Conservation (phyloP, 2,113 vertebrate species). For the Pimephales promelas region DNA sequence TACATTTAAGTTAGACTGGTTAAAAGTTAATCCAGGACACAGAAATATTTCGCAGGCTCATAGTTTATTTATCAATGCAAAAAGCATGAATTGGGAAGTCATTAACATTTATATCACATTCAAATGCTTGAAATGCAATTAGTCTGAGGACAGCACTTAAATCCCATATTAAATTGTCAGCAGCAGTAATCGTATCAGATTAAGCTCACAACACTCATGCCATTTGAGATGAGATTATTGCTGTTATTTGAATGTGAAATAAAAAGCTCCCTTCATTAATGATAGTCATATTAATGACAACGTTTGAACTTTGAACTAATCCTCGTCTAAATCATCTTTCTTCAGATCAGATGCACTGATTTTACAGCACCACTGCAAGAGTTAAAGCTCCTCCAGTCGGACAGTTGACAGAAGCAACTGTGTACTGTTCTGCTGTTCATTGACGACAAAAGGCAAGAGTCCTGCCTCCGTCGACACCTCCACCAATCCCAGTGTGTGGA, state of each 20-base stretch:
- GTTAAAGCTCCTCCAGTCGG: constrained; percentile 1
- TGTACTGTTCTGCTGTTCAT: constrained; percentile 36
- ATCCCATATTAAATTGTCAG: constrained; percentile 17
- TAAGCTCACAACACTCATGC: not conserved
- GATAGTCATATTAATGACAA: not conserved
- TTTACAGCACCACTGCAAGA: not conserved
- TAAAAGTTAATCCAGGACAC: not conserved
- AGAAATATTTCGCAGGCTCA: not conserved
- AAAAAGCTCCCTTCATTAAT: not conserved
- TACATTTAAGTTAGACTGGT: not conserved
- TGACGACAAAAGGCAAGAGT: constrained; percentile 59
- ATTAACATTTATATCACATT: not conserved
- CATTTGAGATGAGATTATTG: constrained; percentile 1
- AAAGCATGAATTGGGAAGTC: not conserved
- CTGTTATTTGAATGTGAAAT: not conserved
- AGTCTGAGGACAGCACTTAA: not conserved
- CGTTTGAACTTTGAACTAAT: not conserved
- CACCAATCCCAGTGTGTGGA: constrained; percentile 78
- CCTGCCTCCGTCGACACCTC: constrained; percentile 63
- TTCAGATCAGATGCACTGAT: not conserved
- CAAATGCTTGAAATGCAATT: not conserved
- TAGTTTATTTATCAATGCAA: not conserved
- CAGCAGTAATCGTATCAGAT: not conserved
- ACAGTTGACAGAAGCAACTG: constrained; percentile 11
- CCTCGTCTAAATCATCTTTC: not conserved